Conservation (phyloP, 2,797 vertebrate genomes). For the Clarias laeviceps region DNA sequence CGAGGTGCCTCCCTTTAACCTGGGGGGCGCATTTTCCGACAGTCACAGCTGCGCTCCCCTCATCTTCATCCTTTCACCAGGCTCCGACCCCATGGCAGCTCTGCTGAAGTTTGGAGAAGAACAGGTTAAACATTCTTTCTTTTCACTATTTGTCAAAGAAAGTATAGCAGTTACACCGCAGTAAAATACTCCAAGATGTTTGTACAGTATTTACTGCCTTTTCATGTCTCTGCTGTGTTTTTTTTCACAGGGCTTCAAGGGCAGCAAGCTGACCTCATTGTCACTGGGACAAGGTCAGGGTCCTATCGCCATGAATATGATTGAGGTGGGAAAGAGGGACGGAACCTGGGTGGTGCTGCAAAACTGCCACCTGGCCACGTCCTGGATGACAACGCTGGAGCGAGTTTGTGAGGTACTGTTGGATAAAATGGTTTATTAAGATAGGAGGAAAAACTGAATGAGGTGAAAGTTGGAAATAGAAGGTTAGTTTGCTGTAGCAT, state of each 20-base stretch:
- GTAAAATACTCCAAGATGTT: not conserved
- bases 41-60: conserved; percentile 84
- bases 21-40: conserved; percentile 82
- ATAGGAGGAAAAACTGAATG: not conserved
- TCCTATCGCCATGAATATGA: conserved; percentile 87
- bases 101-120: conserved; percentile 87
- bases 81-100: conserved; percentile 85
- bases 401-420: conserved; percentile 85
- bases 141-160: not conserved
- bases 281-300: conserved; percentile 92
- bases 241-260: conserved; percentile 78
- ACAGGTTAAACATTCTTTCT: conserved; percentile 69
- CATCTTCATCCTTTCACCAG: conserved; percentile 87
- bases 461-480: not conserved
- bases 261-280: conserved; percentile 82
- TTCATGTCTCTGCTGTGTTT: no score
- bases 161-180: not conserved
- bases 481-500: not conserved
- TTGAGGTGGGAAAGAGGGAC: conserved; percentile 81
- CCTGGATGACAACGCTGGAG: conserved; percentile 90
- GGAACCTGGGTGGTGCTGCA: conserved; percentile 91
- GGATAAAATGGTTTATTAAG: not conserved
- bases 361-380: conserved; percentile 90
- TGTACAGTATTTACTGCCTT: no score
- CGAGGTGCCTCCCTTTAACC: conserved; percentile 86